A percentile compares a stretch with the other conserved stretches of the same genome.
Evolutionary conservation across 2,888 invertebrate species (phyloP).

Genomic region (Perithous albicinctus): DNA sequence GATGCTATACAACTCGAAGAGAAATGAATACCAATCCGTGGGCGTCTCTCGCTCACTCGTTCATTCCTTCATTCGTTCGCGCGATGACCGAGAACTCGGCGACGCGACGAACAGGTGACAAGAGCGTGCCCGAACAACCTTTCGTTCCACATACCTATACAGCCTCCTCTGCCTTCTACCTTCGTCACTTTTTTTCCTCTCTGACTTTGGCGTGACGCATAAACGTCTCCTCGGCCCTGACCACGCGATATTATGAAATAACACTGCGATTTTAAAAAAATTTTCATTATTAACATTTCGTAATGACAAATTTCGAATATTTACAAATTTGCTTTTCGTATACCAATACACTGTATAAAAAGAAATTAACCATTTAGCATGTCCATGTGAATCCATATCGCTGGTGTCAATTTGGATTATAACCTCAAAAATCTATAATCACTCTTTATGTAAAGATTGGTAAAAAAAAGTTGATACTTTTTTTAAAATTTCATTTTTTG

Average conservation of each 20-base stretch:
- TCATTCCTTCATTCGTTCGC: slow-evolving; percentile 47
- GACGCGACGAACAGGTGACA: slow-evolving; percentile 69
- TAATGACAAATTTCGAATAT: too few relatives aligned
- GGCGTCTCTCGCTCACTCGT: slow-evolving; percentile 50
- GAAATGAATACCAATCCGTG: slow-evolving; percentile 54
- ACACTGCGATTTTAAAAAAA: too few relatives aligned
- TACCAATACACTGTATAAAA: too few relatives aligned
- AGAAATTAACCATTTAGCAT: too few relatives aligned
- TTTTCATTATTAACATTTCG: too few relatives aligned
- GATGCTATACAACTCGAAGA: slow-evolving; percentile 21
- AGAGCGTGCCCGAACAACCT: slow-evolving; percentile 54
- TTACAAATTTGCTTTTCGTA: not conserved
- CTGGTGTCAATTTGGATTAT: too few relatives aligned
- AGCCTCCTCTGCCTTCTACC: slow-evolving; percentile 35
- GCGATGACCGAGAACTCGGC: slow-evolving; percentile 36
- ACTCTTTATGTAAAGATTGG: too few relatives aligned
- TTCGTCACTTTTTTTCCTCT: not conserved
- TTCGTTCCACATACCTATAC: slow-evolving; percentile 61
- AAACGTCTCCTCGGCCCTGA: not conserved
- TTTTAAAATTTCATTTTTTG: too few relatives aligned
- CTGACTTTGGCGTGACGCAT: slow-evolving; percentile 44
- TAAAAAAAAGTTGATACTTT: too few relatives aligned
- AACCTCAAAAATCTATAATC: too few relatives aligned
- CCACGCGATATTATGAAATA: too few relatives aligned
- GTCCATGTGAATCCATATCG: too few relatives aligned